These are phyloP conservation scores for Netelia inedita DNA, from an alignment of 2,888 invertebrate genomes.

Conservation along the genomic window DNA sequence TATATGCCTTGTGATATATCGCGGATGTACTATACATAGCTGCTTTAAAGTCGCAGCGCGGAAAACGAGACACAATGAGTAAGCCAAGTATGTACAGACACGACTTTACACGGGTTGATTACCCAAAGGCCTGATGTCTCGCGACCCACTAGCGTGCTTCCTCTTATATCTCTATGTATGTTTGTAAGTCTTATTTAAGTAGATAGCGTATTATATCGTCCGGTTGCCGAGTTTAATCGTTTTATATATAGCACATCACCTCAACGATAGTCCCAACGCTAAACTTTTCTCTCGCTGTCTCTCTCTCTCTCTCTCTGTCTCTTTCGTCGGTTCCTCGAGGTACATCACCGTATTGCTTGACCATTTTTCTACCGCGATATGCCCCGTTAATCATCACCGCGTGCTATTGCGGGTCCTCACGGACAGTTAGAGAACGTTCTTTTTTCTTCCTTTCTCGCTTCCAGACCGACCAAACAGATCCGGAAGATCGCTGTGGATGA, in stretches of 20 bases:
- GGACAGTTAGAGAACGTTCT: constrained; percentile 29
- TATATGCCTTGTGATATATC: neutral
- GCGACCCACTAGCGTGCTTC: constrained; percentile 31
- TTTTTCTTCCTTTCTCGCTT: constrained; percentile 27
- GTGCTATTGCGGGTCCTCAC: neutral
- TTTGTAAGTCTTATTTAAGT: neutral
- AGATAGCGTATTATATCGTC: constrained; percentile 34
- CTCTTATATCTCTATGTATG: neutral
- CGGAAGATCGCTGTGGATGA: constrained; percentile 36
- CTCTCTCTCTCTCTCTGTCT: neutral
- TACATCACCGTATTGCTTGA: constrained; percentile 19
- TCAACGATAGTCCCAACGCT: constrained; percentile 20
- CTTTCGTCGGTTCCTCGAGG: neutral
- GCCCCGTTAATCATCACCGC: constrained; percentile 46
- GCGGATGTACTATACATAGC: neutral
- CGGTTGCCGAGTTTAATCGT: constrained; percentile 32
- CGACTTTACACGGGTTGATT: constrained; percentile 44
- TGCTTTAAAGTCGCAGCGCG: neutral
- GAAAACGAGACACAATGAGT: constrained; percentile 52
- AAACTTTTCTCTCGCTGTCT: constrained; percentile 22
- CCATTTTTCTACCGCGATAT: constrained; percentile 21
- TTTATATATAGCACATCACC: neutral
- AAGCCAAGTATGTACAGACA: constrained; percentile 28
- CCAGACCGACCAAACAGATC: neutral
- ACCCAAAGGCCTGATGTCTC: constrained; percentile 36